A percentile compares a stretch with the other conserved stretches of the same genome.
These are phyloP conservation scores for Osmoderma eremita DNA, from an alignment of 2,888 invertebrate genomes.

Conservation along the genomic window DNA sequence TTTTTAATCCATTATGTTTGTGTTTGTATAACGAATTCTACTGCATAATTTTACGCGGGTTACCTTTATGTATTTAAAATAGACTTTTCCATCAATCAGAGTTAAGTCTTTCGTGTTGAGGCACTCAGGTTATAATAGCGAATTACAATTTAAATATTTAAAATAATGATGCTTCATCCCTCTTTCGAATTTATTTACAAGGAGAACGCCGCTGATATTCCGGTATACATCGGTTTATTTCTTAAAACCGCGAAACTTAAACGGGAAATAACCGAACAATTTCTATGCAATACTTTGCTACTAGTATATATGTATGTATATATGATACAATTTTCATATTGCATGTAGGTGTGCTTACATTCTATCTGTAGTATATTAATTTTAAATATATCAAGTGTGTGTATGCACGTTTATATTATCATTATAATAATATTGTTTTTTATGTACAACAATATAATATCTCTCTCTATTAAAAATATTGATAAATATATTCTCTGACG, in stretches of 20 bases:
- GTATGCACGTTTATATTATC: too few species aligned
- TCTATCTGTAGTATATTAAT: too few species aligned
- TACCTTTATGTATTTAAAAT: slow-evolving; percentile 45
- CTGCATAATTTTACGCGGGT: too few species aligned
- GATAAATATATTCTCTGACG: slow-evolving; percentile 72
- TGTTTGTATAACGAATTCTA: background rate
- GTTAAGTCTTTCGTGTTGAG: slow-evolving; percentile 53
- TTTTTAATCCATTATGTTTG: background rate
- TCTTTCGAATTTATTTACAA: slow-evolving; percentile 1
- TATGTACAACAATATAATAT: slow-evolving; percentile 61
- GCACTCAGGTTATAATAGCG: slow-evolving; percentile 55
- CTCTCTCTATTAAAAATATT: slow-evolving; percentile 65
- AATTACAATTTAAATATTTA: slow-evolving; percentile 37
- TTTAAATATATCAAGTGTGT: too few species aligned
- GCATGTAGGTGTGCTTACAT: slow-evolving; percentile 20
- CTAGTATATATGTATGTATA: background rate
- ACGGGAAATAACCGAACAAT: background rate
- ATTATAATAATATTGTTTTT: slow-evolving; percentile 45
- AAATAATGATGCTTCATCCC: too few species aligned
- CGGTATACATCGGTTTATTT: too few species aligned
- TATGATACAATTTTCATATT: background rate
- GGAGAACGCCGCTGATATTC: background rate
- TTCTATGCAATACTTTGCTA: background rate
- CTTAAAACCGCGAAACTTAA: too few species aligned
- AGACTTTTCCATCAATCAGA: slow-evolving; percentile 50